These are phyloP conservation scores for Periphyllus acericola DNA, from an alignment of 2,888 invertebrate species.

Conservation along the genomic window DNA sequence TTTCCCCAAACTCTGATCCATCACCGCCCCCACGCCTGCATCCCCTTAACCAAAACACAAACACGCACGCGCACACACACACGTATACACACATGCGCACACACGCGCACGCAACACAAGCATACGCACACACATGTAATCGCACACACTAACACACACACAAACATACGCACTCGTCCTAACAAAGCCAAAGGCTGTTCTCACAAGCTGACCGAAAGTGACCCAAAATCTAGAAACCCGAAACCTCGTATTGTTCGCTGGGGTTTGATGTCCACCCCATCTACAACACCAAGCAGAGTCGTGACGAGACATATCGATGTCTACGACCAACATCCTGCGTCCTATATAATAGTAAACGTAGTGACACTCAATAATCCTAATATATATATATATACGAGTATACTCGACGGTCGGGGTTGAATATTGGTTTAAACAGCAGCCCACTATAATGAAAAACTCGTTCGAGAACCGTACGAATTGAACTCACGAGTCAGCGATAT, in stretches of 20 bases:
- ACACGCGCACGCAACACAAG: neutral
- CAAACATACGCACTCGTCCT: neutral
- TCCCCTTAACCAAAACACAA: neutral
- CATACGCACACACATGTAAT: too few species aligned
- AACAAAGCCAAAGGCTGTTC: conserved; percentile 14
- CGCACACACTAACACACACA: neutral
- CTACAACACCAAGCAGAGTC: neutral
- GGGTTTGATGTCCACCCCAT: neutral
- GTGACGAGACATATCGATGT: neutral
- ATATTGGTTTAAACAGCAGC: neutral
- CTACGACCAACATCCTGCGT: neutral
- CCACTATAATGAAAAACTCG: neutral
- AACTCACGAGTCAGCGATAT: too few species aligned
- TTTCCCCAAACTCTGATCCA: neutral
- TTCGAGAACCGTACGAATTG: too few species aligned
- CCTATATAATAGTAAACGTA: too few species aligned
- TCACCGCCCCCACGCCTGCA: neutral
- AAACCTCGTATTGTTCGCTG: conserved; percentile 8
- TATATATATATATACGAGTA: neutral
- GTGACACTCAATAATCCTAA: neutral
- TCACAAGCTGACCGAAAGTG: conserved; percentile 6
- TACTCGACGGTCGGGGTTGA: neutral
- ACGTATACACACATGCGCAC: neutral
- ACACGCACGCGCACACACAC: neutral
- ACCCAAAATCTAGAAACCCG: conserved; percentile 27